Conservation (phyloP, 1,140 invertebrate genomes). For the Augochlora pura region DNA sequence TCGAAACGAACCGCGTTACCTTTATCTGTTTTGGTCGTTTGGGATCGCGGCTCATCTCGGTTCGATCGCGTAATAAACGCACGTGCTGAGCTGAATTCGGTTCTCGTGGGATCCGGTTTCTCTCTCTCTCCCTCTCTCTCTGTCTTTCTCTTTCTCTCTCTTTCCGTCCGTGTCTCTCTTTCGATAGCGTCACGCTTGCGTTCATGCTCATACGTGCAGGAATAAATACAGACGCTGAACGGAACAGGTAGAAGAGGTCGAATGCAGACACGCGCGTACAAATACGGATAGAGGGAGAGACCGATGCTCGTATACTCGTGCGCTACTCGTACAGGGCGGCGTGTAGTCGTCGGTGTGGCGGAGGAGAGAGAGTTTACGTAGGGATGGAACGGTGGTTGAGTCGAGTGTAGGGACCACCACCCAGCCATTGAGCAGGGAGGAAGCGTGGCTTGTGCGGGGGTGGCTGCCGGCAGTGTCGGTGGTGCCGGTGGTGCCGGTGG, state of each 20-base stretch:
- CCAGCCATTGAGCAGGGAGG: constrained; percentile 46
- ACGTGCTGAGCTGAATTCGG: constrained; percentile 68
- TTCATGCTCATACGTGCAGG: constrained; percentile 10
- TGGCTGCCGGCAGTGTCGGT: constrained; percentile 46
- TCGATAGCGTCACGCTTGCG: constrained; percentile 10
- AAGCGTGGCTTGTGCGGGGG: constrained; percentile 46
- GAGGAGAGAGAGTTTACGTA: constrained; percentile 44
- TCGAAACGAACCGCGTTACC: neutral
- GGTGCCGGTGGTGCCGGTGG: constrained; percentile 41
- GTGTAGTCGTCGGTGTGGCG: constrained; percentile 1
- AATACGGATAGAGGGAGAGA: constrained; percentile 1
- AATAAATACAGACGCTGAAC: constrained; percentile 25
- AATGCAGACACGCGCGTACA: neutral
- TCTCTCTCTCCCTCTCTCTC: constrained; percentile 47
- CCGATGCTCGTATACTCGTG: neutral
- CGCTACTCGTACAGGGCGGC: too few species aligned
- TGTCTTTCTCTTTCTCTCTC: constrained; percentile 28
- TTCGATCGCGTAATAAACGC: constrained; percentile 7
- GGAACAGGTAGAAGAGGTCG: constrained; percentile 12
- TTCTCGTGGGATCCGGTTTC: constrained; percentile 61
- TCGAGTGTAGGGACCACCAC: constrained; percentile 27
- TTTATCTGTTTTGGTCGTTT: neutral
- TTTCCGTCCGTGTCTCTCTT: too few species aligned
- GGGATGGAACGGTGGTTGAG: constrained; percentile 26
- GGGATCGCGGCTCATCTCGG: constrained; percentile 6